Percentiles rank a stretch among this genome's conserved stretches.
phyloP scores from a whole-genome alignment of 2,797 vertebrate genomes.

The Leptoclinus maculatus region DNA sequence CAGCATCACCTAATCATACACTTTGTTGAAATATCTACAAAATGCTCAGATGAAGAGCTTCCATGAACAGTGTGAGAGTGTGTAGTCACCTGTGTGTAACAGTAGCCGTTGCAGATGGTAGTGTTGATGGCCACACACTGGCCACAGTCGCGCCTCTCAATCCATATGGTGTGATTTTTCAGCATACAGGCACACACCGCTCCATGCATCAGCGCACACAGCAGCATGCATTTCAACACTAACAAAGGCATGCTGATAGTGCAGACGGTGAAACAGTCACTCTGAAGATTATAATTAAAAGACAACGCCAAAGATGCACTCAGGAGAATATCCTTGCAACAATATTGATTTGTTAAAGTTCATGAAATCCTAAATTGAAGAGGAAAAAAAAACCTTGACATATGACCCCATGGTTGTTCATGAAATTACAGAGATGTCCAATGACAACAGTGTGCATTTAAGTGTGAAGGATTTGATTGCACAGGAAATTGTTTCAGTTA shows the following conservation, averaged over 20 bases:
- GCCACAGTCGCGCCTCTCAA: conserved; percentile 88
- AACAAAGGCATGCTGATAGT: conserved; percentile 77
- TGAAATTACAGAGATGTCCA: conserved; percentile 1
- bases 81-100: conserved; percentile 88
- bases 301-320: background rate
- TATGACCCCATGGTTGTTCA: background rate
- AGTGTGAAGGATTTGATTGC: background rate
- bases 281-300: background rate
- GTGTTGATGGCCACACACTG: conserved; percentile 93
- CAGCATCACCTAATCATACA: background rate
- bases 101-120: conserved; percentile 93
- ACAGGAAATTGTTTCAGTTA: background rate
- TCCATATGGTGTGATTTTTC: conserved; percentile 86
- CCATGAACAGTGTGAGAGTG: conserved; percentile 4
- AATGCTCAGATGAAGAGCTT: background rate
- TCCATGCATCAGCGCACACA: conserved; percentile 77
- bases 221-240: conserved; percentile 75
- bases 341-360: background rate
- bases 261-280: background rate
- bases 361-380: background rate
- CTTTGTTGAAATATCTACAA: background rate
- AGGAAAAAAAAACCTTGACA: background rate
- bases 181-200: conserved; percentile 81
- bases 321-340: background rate
- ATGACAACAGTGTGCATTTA: background rate